phyloP scores from a whole-genome alignment of 2,797 vertebrate species.

The Cossypha niveicapilla region DNA sequence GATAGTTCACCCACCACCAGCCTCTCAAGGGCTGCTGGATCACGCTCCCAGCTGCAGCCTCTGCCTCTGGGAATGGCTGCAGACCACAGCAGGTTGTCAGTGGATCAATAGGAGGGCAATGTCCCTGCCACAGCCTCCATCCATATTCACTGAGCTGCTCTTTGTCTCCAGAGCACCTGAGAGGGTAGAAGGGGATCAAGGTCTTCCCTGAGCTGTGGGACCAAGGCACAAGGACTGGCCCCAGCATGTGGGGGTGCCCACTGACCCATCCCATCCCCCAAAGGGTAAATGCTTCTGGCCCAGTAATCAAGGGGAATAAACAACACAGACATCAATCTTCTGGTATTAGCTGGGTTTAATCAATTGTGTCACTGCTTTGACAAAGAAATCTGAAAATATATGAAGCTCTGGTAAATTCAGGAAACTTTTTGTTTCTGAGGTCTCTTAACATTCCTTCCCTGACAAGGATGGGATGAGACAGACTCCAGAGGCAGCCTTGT shows the following conservation, averaged over 20 bases:
- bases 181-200: neutral
- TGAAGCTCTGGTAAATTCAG: neutral
- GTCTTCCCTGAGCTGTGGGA: neutral
- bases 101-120: neutral
- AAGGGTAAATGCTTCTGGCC: neutral
- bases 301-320: neutral
- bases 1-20: neutral
- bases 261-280: neutral
- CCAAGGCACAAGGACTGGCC: neutral
- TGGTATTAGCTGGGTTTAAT: neutral
- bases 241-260: neutral
- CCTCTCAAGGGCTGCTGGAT: neutral
- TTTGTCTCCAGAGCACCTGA: neutral
- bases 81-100: rapidly evolving
- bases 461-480: neutral
- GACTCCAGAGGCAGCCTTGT: neutral
- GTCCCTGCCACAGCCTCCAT: neutral
- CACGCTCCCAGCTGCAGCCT: rapidly evolving
- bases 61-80: neutral
- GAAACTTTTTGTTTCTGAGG: neutral
- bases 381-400: neutral
- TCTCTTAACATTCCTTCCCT: neutral
- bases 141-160: neutral
- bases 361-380: neutral
- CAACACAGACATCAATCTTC: neutral